Base-by-base conservation (phyloP, 2,113 vertebrate genomes). In the Microcebus griseorufus region DNA sequence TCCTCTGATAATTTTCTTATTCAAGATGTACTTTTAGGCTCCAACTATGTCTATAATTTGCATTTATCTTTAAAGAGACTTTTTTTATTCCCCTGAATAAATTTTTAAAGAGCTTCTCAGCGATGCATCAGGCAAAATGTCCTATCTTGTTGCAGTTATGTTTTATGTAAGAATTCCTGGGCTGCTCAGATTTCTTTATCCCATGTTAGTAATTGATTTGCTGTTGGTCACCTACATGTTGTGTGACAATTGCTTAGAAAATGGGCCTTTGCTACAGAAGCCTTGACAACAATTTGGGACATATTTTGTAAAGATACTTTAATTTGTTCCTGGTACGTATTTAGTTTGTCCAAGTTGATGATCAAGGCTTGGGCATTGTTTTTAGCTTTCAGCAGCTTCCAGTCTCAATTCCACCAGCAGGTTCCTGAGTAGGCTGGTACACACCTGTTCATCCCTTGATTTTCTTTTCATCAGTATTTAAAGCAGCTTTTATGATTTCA, bases 1-100 rank as follows among this genome's bases (percentile, higher is more conserved):
- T 88, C n/a, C 27, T 80, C 18, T 29, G 70, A 53, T 86, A 80
- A 93, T 94, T 96, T 96, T 88, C 82, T 96, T 91, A 93, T 94
- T 94, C 27, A 85, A 95, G 23, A 75, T 23, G 48, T n/a, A 80
- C n/a, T 90, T 95, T 95, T 34, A 88, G 37, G 65, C 23, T 96
- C 58, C n/a, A 72, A 72, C 34, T 87, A 89, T 53, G 65, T 79
- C 58, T 95, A 7, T 64, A 90, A 94, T 89, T 93, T 94, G 65
- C 84, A 84, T 92, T 97, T 96, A 78, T 80, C 62, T 95, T 92
- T 79, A 92, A 84, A 85, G 53, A 65, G 34, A 53, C 69, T 51
- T 88, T 95, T 62, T 88, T 73, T n/a, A 92, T 79, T 87, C 37
- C 34, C 92, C 73, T 25, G 48, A 90, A 95, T 92, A 48, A 34